Evolutionary conservation across 2,888 invertebrate species (phyloP).

Genomic region (Melanostoma scalare): DNA sequence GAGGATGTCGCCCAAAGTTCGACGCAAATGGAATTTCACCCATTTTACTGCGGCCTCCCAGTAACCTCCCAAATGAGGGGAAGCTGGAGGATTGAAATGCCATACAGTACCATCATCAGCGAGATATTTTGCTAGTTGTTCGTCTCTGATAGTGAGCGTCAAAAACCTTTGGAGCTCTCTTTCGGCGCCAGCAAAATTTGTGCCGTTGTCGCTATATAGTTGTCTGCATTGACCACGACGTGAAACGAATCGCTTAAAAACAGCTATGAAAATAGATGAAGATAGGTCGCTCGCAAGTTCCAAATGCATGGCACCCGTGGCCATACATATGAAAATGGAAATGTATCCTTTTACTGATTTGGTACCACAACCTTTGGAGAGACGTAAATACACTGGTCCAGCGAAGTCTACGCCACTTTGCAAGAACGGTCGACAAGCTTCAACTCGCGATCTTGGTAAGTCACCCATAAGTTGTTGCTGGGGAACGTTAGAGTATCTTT

Average conservation of each 20-base stretch:
- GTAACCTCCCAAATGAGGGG: slow-evolving; percentile 13
- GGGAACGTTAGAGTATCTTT: slow-evolving; percentile 3
- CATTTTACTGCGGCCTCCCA: too few species aligned
- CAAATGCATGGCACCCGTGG: slow-evolving; percentile 6
- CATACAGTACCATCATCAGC: slow-evolving; percentile 5
- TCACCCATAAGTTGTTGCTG: slow-evolving; percentile 21
- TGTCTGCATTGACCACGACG: slow-evolving; percentile 22
- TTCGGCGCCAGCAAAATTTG: slow-evolving; percentile 23
- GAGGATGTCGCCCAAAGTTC: too few species aligned
- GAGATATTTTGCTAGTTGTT: not conserved
- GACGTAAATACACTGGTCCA: not conserved
- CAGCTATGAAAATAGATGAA: not conserved
- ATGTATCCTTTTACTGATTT: slow-evolving; percentile 22
- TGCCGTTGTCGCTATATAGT: slow-evolving; percentile 12
- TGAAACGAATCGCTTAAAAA: too few species aligned
- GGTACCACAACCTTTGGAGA: slow-evolving; percentile 32
- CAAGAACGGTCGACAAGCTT: slow-evolving; percentile 5
- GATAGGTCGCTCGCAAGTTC: slow-evolving; percentile 5
- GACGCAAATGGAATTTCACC: too few species aligned
- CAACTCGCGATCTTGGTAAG: not conserved
- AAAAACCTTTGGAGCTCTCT: slow-evolving; percentile 3
- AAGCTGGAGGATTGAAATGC: slow-evolving; percentile 30
- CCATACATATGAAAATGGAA: slow-evolving; percentile 8
- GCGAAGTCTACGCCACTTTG: slow-evolving; percentile 3
- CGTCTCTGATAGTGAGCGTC: not conserved